Percentiles rank a stretch among this genome's conserved stretches.
phyloP scores from a whole-genome alignment of 2,888 invertebrate species.

The Litoditis marina region DNA sequence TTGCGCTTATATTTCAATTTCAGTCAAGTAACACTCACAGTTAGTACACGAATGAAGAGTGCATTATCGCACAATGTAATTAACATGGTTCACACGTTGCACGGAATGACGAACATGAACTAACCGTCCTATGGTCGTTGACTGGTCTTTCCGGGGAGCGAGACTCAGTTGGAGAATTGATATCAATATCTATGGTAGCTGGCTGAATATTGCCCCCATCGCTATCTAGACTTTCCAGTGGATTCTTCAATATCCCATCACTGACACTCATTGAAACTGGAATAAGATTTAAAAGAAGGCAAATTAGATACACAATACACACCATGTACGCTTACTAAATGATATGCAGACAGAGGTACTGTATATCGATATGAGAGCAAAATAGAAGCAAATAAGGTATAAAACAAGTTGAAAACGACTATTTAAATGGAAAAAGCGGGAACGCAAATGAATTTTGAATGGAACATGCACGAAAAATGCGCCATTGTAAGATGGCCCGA shows the following conservation, averaged over 20 bases:
- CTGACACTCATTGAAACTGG: background rate
- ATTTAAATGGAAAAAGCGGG: no score
- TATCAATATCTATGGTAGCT: constrained; percentile 19
- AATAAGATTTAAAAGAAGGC: background rate
- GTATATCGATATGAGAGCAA: no score
- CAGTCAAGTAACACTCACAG: background rate
- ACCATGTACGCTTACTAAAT: background rate
- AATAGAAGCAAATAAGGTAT: no score
- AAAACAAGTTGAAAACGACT: no score
- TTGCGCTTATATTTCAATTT: background rate
- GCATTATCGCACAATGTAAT: no score
- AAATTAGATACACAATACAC: background rate
- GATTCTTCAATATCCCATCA: background rate
- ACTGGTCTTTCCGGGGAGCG: constrained; percentile 3
- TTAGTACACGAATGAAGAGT: no score
- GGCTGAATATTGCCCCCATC: constrained; percentile 4
- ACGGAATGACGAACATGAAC: background rate
- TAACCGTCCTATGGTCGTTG: constrained; percentile 15
- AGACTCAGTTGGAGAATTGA: background rate
- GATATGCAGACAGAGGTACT: no score
- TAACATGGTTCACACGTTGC: background rate
- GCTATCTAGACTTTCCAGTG: background rate
- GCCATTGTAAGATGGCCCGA: no score
- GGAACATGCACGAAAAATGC: no score
- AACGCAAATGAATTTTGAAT: no score